A percentile compares a stretch with the other conserved stretches of the same genome.
phyloP scores from a whole-genome alignment of 1,140 invertebrate species.

The Scaptomyza pallida region DNA sequence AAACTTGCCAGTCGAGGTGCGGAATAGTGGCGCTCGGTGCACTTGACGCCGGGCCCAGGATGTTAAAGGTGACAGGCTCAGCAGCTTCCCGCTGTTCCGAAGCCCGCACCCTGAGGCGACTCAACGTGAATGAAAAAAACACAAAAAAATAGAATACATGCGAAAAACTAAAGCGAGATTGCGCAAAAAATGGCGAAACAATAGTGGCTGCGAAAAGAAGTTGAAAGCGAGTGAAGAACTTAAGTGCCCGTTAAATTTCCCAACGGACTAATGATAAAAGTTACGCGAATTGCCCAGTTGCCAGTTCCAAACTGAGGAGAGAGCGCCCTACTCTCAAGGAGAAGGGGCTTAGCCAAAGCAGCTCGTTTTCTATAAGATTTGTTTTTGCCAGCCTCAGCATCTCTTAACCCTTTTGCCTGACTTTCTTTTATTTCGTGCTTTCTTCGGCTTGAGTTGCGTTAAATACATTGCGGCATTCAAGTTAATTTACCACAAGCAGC shows the following conservation, averaged over 20 bases:
- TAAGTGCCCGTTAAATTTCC: constrained; percentile 82
- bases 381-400: constrained; percentile 27
- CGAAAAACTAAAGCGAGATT: constrained; percentile 34
- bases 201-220: constrained; percentile 69
- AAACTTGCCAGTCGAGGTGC: constrained; percentile 29
- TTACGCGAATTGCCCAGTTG: constrained; percentile 64
- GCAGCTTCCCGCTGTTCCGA: neutral
- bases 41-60: constrained; percentile 41
- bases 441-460: constrained; percentile 54
- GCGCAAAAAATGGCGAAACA: constrained; percentile 69
- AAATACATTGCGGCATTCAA: constrained; percentile 79
- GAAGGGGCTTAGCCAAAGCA: constrained; percentile 32
- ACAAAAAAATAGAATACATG: constrained; percentile 27
- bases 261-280: constrained; percentile 81
- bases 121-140: too few relatives aligned
- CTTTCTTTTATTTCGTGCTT: constrained; percentile 37
- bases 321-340: too few relatives aligned
- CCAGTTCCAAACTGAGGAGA: constrained; percentile 15
- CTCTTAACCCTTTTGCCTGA: constrained; percentile 57
- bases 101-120: too few relatives aligned
- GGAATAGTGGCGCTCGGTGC: constrained; percentile 26
- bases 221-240: constrained; percentile 77
- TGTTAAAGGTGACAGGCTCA: constrained; percentile 73
- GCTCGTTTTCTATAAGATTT: constrained; percentile 39
- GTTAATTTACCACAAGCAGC: constrained; percentile 75